These are phyloP conservation scores for Alitta virens DNA, from an alignment of 2,888 invertebrate genomes.

Conservation along the genomic window DNA sequence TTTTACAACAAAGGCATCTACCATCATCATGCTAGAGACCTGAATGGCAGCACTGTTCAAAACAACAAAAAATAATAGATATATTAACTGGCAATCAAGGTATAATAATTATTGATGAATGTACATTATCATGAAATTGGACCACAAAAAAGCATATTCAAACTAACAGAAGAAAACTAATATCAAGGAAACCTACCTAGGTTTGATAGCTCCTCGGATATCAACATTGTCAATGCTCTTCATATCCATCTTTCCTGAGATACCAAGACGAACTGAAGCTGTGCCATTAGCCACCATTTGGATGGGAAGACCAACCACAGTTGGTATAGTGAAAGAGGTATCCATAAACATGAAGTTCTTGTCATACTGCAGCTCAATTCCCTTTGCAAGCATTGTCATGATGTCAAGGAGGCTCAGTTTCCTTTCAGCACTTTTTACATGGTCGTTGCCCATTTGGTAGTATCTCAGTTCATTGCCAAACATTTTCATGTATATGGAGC, in stretches of 20 bases:
- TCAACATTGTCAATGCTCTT: slow-evolving; percentile 64
- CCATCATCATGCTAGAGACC: slow-evolving; percentile 79
- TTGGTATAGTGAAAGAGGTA: slow-evolving; percentile 80
- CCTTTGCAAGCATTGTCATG: slow-evolving; percentile 64
- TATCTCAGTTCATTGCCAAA: slow-evolving; percentile 78
- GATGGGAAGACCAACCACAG: slow-evolving; percentile 80
- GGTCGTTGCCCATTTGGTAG: slow-evolving; percentile 71
- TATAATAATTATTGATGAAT: too few relatives aligned
- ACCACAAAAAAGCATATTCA: too few relatives aligned
- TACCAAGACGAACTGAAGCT: slow-evolving; percentile 78
- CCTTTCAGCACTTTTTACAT: slow-evolving; percentile 2
- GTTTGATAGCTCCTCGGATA: slow-evolving; percentile 76
- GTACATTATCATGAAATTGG: too few relatives aligned
- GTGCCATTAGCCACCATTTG: slow-evolving; percentile 82
- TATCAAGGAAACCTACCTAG: slow-evolving; percentile 72
- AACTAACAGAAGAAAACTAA: background rate
- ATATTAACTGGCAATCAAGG: too few relatives aligned
- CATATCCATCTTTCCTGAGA: slow-evolving; percentile 77
- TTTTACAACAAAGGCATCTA: slow-evolving; percentile 75
- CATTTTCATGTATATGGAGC: slow-evolving; percentile 71
- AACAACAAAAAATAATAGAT: background rate
- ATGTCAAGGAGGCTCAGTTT: slow-evolving; percentile 57
- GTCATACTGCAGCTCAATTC: slow-evolving; percentile 61
- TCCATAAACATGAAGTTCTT: slow-evolving; percentile 76
- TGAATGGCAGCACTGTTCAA: slow-evolving; percentile 75